A percentile compares a stretch with the other conserved stretches of the same genome.
These are phyloP conservation scores for Meta bourneti DNA, from an alignment of 2,888 invertebrate species.

Conservation along the genomic window DNA sequence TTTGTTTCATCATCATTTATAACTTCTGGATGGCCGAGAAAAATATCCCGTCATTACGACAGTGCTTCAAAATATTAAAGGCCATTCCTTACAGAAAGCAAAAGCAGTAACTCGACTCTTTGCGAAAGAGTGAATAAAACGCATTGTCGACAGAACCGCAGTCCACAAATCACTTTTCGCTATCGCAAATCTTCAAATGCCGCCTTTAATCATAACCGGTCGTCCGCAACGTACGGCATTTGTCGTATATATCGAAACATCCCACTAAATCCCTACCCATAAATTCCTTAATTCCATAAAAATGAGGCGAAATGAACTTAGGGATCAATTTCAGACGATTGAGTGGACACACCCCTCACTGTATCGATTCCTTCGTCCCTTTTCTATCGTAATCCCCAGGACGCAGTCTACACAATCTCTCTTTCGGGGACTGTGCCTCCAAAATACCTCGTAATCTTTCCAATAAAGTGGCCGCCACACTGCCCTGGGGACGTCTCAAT, in stretches of 20 bases:
- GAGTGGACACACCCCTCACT: not conserved
- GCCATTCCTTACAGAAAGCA: too few species aligned
- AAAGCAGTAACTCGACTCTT: too few species aligned
- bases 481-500: not conserved
- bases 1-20: too few species aligned
- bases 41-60: too few species aligned
- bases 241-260: not conserved
- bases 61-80: too few species aligned
- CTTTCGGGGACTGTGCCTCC: not conserved
- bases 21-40: too few species aligned
- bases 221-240: not conserved
- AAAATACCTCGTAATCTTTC: not conserved
- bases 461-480: not conserved
- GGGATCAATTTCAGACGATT: not conserved
- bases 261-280: not conserved
- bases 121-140: too few species aligned
- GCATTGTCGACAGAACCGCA: not conserved
- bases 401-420: not conserved
- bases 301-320: not conserved
- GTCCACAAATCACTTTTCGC: not conserved
- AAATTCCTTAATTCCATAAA: not conserved
- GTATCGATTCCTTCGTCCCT: not conserved
- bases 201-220: not conserved
- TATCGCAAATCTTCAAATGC: not conserved
- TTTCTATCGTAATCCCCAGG: too few species aligned